A percentile compares a stretch with the other conserved stretches of the same genome.
These are phyloP conservation scores for Labeo calbasu DNA, from an alignment of 2,797 vertebrate species.

Conservation along the genomic window DNA sequence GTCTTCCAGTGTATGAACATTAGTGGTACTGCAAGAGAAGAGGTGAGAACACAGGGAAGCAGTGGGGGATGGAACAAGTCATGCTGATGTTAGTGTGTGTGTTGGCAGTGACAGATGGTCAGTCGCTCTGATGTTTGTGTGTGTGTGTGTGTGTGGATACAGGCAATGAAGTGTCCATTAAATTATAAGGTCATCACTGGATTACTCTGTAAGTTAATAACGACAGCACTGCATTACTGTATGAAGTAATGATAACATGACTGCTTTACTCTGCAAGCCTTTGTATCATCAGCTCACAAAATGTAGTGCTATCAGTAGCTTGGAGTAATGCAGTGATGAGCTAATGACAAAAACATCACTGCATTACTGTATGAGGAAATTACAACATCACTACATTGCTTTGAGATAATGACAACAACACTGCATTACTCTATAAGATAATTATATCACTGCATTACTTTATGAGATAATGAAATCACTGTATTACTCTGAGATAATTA, in stretches of 20 bases:
- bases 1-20: background rate
- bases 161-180: background rate
- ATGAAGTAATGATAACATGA: background rate
- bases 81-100: background rate
- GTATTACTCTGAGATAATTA: background rate
- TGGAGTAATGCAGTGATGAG: background rate
- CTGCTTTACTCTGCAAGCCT: background rate
- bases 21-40: background rate
- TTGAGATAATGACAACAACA: background rate
- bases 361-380: background rate
- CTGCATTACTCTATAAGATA: background rate
- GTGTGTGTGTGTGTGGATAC: background rate
- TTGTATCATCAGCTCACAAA: background rate
- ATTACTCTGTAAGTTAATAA: background rate
- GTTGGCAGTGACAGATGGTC: constrained; percentile 29
- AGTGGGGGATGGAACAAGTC: background rate
- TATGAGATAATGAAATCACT: background rate
- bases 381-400: background rate
- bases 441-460: too few species aligned
- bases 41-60: background rate
- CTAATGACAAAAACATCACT: background rate
- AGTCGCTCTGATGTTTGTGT: background rate
- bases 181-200: constrained; percentile 14
- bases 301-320: background rate
- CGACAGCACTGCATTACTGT: background rate